Percentiles rank a stretch among this genome's conserved stretches.
Conservation (phyloP, 35 echinoderm and acorn worm genomes). For the Lytechinus pictus region DNA sequence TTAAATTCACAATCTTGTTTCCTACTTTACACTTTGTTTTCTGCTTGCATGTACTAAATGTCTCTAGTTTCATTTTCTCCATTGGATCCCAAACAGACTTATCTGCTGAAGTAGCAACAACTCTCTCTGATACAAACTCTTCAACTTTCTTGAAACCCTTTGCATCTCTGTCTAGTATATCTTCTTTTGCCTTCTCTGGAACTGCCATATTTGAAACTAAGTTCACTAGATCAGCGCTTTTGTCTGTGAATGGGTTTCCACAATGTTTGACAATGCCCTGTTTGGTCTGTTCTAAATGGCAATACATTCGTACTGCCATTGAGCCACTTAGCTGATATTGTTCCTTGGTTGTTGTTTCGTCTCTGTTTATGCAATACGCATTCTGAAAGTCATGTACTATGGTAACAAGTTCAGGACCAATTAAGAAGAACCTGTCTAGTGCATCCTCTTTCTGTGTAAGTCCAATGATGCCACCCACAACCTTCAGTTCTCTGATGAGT, state of each 20-base stretch:
- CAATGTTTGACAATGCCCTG: conserved; percentile 51
- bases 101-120: conserved; percentile 16
- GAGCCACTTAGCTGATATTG: conserved; percentile 69
- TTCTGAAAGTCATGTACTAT: too few relatives aligned
- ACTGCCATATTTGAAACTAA: too few relatives aligned
- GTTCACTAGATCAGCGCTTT: not conserved
- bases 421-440: not conserved
- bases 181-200: conserved; percentile 12
- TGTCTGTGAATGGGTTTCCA: conserved; percentile 31
- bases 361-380: conserved; percentile 25
- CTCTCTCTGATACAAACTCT: conserved; percentile 48
- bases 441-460: conserved; percentile 63
- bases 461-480: conserved; percentile 54
- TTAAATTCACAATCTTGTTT: conserved; percentile 17
- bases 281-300: conserved; percentile 50
- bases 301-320: conserved; percentile 49
- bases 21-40: not conserved
- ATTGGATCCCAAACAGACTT: conserved; percentile 38
- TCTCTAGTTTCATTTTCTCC: conserved; percentile 18
- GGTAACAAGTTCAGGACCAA: too few relatives aligned
- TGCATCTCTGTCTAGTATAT: conserved; percentile 48
- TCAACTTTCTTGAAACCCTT: not conserved
- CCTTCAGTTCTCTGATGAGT: conserved; percentile 50
- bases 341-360: conserved; percentile 22
- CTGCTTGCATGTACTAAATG: conserved; percentile 41